Base-by-base conservation (phyloP, 2,113 vertebrate species). In the Psophia crepitans region DNA sequence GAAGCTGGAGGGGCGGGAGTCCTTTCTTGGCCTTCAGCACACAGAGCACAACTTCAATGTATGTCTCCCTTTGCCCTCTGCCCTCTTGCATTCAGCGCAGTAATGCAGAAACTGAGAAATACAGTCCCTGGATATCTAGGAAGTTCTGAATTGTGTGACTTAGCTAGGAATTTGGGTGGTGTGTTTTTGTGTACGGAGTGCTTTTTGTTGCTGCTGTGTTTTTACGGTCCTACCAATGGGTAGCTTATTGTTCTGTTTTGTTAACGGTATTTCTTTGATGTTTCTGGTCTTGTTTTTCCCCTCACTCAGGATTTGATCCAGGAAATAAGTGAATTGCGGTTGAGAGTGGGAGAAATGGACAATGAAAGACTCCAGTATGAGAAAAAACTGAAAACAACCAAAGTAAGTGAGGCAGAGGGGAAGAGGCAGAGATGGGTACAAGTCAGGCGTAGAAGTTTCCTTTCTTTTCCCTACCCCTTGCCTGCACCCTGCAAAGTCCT, bases 301-400 rank as follows among this genome's bases (percentile, higher is more conserved):
- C 84, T 61, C 24, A 65, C 69, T 84, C 94, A 99, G 99, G 99
- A 98, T 79, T 97, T 99, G 87, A 98, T 99, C 87, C 98, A 99
- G 89, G 99, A 99, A 97, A 99, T 99, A 73, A 99, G 96, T 60
- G 99, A 99, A 51, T 97, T 99, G 94, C 98, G 99, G 75, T 98
- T 99, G 94, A 99, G 98, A 96, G 88, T 99, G 89, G 98, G 98
- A 79, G 99, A 99, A 54, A 98, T 99, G 98, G 99, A 99, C 92
- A 98, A 82, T 83, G 99, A 99, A 91, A 98, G 98, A 94, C 93
- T 99, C 58, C 99, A 99, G 85, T 99, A 99, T 65, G 99, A 99
- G 96, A 99, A 99, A 97, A 99, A 99, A 87, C 98, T 99, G 43
- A 99, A 99, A 96, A 98, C 98, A 5, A 99, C 99, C 87, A 99